Conservation (phyloP, 2,888 invertebrate species). For the Anarsia innoxiella region DNA sequence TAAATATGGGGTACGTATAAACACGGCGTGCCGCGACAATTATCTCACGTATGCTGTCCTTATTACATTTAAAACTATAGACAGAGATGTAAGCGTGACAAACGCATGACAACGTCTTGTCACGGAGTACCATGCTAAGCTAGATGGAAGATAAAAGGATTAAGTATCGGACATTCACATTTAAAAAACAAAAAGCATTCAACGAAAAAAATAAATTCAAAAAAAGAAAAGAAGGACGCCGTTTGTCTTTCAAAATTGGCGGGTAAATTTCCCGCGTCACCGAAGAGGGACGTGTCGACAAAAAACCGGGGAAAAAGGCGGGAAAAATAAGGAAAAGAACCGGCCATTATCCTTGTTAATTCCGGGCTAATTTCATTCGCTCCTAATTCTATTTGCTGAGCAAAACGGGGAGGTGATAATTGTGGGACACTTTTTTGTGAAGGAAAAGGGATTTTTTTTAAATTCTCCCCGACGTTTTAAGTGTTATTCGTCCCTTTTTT, state of each 20-base stretch:
- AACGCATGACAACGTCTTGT: no score
- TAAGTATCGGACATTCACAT: no score
- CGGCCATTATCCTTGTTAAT: slow-evolving; percentile 73
- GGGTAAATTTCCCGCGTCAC: slow-evolving; percentile 38
- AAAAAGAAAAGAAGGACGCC: no score
- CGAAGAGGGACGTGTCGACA: slow-evolving; percentile 37
- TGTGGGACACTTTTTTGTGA: slow-evolving; percentile 59
- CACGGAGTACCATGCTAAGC: no score
- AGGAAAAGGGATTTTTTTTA: slow-evolving; percentile 39
- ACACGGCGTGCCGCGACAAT: no score
- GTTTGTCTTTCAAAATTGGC: slow-evolving; percentile 47
- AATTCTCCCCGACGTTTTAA: slow-evolving; percentile 33
- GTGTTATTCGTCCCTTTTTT: slow-evolving; percentile 29
- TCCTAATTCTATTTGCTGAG: slow-evolving; percentile 73
- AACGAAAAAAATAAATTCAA: no score
- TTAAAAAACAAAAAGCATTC: no score
- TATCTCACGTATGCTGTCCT: no score
- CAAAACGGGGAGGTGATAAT: slow-evolving; percentile 71
- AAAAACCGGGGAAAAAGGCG: slow-evolving; percentile 47
- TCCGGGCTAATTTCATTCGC: slow-evolving; percentile 71
- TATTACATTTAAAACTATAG: no score
- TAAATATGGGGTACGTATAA: no score
- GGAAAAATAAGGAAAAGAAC: slow-evolving; percentile 52
- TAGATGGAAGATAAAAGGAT: no score
- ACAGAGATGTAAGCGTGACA: no score